A percentile compares a stretch with the other conserved stretches of the same genome.
phyloP scores from a whole-genome alignment of 2,113 vertebrate genomes.

The Seriola rivoliana region DNA sequence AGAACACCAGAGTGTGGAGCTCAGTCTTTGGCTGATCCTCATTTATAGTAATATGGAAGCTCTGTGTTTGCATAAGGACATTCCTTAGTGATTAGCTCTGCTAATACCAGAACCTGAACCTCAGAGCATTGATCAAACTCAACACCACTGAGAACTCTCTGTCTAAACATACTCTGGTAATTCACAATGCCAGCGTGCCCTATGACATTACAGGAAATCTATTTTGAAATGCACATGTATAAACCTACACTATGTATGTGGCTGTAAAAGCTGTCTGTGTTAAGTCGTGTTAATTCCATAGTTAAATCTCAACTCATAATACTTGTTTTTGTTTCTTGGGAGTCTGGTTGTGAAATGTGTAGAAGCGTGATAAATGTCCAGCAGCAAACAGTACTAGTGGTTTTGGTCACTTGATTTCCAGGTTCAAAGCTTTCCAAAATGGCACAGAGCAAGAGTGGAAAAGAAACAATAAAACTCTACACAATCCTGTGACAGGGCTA shows the following conservation, averaged over 20 bases:
- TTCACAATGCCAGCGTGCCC: slow-evolving; percentile 10
- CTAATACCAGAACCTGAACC: slow-evolving; percentile 72
- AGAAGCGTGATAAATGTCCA: not conserved
- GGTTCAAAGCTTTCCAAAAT: not conserved
- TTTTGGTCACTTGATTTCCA: slow-evolving; percentile 3
- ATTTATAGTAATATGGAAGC: slow-evolving; percentile 78
- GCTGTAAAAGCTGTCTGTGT: not conserved
- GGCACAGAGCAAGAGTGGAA: not conserved
- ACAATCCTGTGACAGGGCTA: not conserved
- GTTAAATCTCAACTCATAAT: not conserved
- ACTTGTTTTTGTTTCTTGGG: not conserved
- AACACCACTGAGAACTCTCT: slow-evolving; percentile 27
- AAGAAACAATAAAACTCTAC: not conserved
- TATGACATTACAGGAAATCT: slow-evolving; percentile 15
- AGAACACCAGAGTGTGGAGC: slow-evolving; percentile 63
- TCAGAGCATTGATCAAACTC: slow-evolving; percentile 57
- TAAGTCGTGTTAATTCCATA: not conserved
- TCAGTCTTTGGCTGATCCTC: slow-evolving; percentile 68
- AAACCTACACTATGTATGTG: not conserved
- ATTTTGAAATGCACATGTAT: slow-evolving; percentile 8
- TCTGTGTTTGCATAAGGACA: slow-evolving; percentile 78
- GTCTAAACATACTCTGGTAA: slow-evolving; percentile 8
- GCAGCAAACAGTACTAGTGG: too few species aligned
- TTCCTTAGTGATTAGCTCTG: slow-evolving; percentile 79
- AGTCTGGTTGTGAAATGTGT: slow-evolving; percentile 11